These are phyloP conservation scores for Tympanoctomys barrerae DNA, from an alignment of 2,797 vertebrate genomes.

Conservation along the genomic window DNA sequence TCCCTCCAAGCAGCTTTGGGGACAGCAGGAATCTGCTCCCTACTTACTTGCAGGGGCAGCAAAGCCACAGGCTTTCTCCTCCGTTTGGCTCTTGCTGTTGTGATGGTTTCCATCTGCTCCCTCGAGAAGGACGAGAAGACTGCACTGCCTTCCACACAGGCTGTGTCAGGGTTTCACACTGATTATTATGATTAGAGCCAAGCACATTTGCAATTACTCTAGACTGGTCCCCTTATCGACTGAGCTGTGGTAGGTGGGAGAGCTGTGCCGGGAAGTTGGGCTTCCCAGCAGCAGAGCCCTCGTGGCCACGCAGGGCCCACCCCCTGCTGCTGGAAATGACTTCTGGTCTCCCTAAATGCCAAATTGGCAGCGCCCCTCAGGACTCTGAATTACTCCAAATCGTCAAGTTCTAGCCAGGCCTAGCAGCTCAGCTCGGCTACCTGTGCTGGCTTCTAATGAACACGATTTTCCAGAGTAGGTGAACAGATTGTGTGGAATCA, in stretches of 20 bases:
- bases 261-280: neutral
- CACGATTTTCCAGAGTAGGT: neutral
- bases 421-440: neutral
- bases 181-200: neutral
- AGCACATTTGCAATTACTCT: neutral
- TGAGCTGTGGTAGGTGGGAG: neutral
- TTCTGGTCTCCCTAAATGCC: conserved; percentile 32
- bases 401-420: neutral
- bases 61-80: neutral
- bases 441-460: conserved; percentile 9
- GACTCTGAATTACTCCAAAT: conserved; percentile 24
- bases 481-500: neutral
- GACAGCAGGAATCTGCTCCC: neutral
- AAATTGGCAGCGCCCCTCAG: neutral
- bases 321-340: neutral
- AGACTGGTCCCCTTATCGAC: neutral
- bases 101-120: conserved; percentile 19
- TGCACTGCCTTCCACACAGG: fast-evolving
- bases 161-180: conserved; percentile 5
- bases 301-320: neutral
- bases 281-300: neutral
- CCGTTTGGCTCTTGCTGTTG: neutral
- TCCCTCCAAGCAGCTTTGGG: conserved; percentile 49
- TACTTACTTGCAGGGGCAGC: neutral
- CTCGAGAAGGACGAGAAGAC: conserved; percentile 6